Evolutionary conservation across 2,113 vertebrate genomes (phyloP).

Genomic region (Psammodynastes pulverulentus): DNA sequence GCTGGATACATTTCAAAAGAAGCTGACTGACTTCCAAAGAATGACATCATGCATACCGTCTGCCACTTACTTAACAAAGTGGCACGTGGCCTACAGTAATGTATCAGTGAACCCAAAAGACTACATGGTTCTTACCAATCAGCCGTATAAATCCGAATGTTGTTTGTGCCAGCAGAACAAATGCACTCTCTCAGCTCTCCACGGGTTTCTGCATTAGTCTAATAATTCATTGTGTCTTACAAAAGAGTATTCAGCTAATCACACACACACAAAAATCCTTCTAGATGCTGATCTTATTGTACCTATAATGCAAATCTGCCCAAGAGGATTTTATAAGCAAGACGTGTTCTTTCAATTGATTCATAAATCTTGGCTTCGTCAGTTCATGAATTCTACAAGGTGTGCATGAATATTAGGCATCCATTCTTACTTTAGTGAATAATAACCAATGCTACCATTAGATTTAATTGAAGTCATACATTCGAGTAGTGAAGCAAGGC

Average conservation of each 20-base stretch:
- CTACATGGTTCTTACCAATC: neutral
- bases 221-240: neutral
- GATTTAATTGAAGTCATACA: neutral
- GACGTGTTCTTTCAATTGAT: neutral
- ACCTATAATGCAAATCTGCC: neutral
- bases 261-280: neutral
- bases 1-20: neutral
- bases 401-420: neutral
- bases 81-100: neutral
- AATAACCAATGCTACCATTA: neutral
- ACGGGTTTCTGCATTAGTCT: no score
- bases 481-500: neutral
- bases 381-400: neutral
- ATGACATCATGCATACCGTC: no score
- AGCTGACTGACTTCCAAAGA: neutral
- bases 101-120: neutral
- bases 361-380: neutral
- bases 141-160: no score
- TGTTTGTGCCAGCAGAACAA: neutral
- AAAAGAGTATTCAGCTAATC: neutral
- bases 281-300: neutral
- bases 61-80: neutral
- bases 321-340: neutral
- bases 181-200: neutral
- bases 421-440: neutral